Conservation (phyloP, 2,113 vertebrate species). For the Zosterops borbonicus region DNA sequence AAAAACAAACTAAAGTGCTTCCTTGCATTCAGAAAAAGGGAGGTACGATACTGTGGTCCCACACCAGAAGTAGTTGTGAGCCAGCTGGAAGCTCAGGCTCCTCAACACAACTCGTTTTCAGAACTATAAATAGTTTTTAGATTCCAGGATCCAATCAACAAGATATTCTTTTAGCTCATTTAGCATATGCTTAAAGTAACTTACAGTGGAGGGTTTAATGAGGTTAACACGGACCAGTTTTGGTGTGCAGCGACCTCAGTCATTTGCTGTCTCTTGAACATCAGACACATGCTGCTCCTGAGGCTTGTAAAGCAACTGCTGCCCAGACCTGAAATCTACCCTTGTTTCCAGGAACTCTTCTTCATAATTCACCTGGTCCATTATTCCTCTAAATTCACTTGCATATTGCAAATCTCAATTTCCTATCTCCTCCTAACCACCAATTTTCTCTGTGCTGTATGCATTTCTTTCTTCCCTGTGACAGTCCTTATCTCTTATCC, state of each 20-base stretch:
- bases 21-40: background rate
- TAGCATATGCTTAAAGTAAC: background rate
- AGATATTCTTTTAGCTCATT: background rate
- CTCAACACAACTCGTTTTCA: background rate
- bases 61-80: background rate
- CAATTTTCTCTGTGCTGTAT: background rate
- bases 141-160: background rate
- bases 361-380: background rate
- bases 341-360: background rate
- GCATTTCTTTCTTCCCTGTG: background rate
- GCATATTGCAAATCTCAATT: background rate
- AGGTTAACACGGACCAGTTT: background rate
- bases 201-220: background rate
- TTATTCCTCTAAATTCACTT: background rate
- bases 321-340: background rate
- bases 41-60: background rate
- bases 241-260: accelerated
- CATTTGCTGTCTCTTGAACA: background rate
- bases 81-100: background rate
- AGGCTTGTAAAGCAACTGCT: background rate
- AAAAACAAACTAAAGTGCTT: background rate
- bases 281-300: background rate
- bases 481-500: background rate
- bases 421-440: background rate
- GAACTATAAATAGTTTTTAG: background rate